Evolutionary conservation across 2,888 invertebrate species (phyloP), one percentile per base, ranked within the genome.

Genomic region (Dolichopus griseipennis): DNA sequence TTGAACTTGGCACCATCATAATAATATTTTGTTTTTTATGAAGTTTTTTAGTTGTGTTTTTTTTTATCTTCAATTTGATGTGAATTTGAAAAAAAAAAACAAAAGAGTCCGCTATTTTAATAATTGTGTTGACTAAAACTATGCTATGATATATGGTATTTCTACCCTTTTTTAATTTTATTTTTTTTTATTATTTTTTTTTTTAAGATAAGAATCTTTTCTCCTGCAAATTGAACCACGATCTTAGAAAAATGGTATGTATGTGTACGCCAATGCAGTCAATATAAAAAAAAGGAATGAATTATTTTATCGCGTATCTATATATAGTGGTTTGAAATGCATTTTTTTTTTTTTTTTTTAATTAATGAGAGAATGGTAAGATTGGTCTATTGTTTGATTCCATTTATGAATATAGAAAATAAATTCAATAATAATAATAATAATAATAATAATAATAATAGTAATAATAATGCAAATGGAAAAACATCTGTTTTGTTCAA

Each of bases 1-100:
- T 52, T 52, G 52, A 52, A 52, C n/a, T 52, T n/a, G n/a, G 18
- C 52, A 52, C 52, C 52, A 52, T 52, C 52, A 52, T 52, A 43
- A 52, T 6, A 52, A 52, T 15, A n/a, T 12, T 41, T 41, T 41
- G 41, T 12, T 41, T 41, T 41, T 41, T 41, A 15, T 41, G 41
- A 41, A 41, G 9, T 41, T 41, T 41, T 41, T 41, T 41, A 12
- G 41, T 9, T 41, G n/a, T n/a, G n/a, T 41, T 41, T 41, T 41
- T 41, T 41, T 1, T 41, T 41, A 41, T 27, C 27, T 27, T 27
- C 5, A 27, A 5, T 27, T 4, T 27, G 3, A 27, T 27, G 5
- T 27, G 27, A 27, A n/a, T 27, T 4, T 27, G 5, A 27, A 27
- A 41, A 41, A 15, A 41, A 5, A 41, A 41, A 41, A 15, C 3